Evolutionary conservation across 37 sponge, comb jelly and placozoan species (phyloP).

Genomic region (Halichondria panicea): DNA sequence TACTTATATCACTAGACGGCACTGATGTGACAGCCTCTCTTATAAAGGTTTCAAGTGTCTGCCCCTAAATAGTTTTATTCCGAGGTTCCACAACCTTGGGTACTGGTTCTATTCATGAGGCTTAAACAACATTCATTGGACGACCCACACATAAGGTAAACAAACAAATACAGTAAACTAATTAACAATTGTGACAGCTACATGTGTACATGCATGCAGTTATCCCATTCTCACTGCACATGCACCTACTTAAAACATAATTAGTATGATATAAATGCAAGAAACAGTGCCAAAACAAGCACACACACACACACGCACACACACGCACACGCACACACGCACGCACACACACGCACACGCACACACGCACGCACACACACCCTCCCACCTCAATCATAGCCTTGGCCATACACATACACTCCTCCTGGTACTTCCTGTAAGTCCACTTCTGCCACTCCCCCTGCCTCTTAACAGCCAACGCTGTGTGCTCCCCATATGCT

Average conservation of each 20-base stretch:
- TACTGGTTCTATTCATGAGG: no score
- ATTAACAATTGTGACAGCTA: no score
- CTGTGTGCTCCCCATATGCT: constrained; percentile 34
- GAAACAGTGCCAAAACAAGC: background rate
- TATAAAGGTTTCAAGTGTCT: no score
- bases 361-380: background rate
- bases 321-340: background rate
- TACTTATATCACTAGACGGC: no score
- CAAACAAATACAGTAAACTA: no score
- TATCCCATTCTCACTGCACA: background rate
- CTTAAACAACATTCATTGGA: no score
- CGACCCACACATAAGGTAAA: no score
- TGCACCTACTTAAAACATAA: background rate
- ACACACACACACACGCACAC: background rate
- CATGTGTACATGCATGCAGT: no score
- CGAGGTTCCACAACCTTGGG: no score
- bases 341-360: background rate
- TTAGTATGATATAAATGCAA: background rate
- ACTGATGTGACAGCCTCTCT: no score
- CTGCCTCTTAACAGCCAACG: constrained; percentile 71
- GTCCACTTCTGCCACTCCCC: constrained; percentile 78
- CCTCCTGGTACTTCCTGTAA: constrained; percentile 70
- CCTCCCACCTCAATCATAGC: constrained; percentile 71
- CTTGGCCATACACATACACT: constrained; percentile 59
- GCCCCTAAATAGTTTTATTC: no score